phyloP scores from a whole-genome alignment of 2,888 invertebrate species.

The Apodemia duryi region DNA sequence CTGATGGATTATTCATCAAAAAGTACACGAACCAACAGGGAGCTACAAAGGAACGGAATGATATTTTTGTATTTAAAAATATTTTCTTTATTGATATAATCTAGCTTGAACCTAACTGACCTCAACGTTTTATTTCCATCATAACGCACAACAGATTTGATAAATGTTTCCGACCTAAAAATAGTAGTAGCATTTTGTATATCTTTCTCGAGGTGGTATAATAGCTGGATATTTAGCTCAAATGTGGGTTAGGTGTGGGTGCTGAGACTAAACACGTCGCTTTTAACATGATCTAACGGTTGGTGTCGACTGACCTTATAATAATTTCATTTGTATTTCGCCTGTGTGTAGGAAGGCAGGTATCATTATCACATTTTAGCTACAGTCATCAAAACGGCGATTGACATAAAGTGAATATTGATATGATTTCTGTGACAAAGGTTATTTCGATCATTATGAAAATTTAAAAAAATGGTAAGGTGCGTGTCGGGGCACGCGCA shows the following conservation, averaged over 20 bases:
- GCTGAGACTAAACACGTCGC: slow-evolving; percentile 9
- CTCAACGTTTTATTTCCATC: neutral
- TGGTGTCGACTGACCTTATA: neutral
- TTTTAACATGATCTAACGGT: slow-evolving; percentile 5
- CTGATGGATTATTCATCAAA: too few relatives aligned
- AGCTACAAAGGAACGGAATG: too few relatives aligned
- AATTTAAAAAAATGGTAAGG: too few relatives aligned
- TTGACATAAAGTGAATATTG: too few relatives aligned
- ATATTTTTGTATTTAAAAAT: too few relatives aligned
- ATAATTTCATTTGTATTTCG: neutral
- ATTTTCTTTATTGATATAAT: too few relatives aligned
- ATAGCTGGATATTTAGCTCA: slow-evolving; percentile 7
- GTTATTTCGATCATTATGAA: too few relatives aligned
- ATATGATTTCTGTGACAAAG: too few relatives aligned
- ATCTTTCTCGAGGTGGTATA: slow-evolving; percentile 4
- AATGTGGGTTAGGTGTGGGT: slow-evolving; percentile 12
- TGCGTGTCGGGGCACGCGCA: too few relatives aligned
- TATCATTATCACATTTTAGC: too few relatives aligned
- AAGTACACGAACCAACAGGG: too few relatives aligned
- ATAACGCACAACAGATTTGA: slow-evolving; percentile 1
- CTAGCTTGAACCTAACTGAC: neutral
- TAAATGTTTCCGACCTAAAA: slow-evolving; percentile 10
- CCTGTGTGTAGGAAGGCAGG: neutral
- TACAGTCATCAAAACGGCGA: too few relatives aligned
- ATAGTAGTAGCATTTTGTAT: slow-evolving; percentile 3